Percentiles rank a stretch among this genome's conserved stretches.
These are phyloP conservation scores for Pavo muticus DNA, from an alignment of 2,113 vertebrate species.

Conservation along the genomic window DNA sequence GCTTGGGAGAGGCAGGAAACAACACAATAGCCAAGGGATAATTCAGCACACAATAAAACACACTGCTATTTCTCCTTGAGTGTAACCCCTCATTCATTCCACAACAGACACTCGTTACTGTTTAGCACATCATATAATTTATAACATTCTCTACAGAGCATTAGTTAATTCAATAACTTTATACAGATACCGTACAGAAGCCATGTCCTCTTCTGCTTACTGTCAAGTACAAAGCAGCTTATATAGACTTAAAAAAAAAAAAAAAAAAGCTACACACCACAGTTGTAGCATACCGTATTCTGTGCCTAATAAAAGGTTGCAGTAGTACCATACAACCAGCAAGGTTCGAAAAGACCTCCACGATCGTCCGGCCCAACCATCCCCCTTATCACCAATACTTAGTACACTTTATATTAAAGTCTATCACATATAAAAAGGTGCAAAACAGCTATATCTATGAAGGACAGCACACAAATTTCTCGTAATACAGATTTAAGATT, in stretches of 20 bases:
- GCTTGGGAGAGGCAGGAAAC: not conserved
- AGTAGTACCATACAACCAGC: constrained; percentile 43
- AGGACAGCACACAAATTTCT: not conserved
- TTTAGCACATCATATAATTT: constrained; percentile 76
- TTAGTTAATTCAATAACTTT: constrained; percentile 77
- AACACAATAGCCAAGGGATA: not conserved
- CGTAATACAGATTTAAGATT: not conserved
- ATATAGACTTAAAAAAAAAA: constrained; percentile 64
- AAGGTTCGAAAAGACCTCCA: too few relatives aligned
- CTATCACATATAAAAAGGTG: not conserved
- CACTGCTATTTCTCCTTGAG: not conserved
- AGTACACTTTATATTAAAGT: too few relatives aligned
- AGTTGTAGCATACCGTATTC: constrained; percentile 62
- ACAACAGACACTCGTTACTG: constrained; percentile 64
- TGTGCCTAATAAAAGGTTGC: constrained; percentile 68
- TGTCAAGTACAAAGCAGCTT: constrained; percentile 75
- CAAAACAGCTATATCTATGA: not conserved
- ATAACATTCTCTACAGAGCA: constrained; percentile 79
- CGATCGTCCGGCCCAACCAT: too few relatives aligned
- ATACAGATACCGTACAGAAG: constrained; percentile 74
- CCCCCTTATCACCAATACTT: too few relatives aligned
- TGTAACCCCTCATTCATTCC: not conserved
- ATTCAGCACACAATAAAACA: not conserved
- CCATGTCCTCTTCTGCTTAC: constrained; percentile 61
- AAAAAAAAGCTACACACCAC: constrained; percentile 71